Base-by-base conservation (phyloP, 2,888 invertebrate genomes). In the Machimus atricapillus region DNA sequence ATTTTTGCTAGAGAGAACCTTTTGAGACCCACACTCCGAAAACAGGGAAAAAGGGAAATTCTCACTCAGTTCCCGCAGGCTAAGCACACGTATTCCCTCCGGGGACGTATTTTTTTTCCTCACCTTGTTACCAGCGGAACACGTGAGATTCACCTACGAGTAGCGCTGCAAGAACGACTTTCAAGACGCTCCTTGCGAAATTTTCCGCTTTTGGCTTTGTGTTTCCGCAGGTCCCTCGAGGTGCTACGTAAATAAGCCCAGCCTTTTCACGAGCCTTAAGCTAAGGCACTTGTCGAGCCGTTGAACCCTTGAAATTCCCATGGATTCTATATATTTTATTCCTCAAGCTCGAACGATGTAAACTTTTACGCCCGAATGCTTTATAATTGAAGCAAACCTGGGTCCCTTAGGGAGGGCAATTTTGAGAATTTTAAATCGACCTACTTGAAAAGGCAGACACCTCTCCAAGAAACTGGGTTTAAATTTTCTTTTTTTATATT, bases 31-130 rank as follows among this genome's bases (percentile, higher is more conserved):
- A 7, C 23, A 34, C n/a, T 19, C 3, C 40, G 37, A 83, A 83
- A 23, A 52, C 31, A 79, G 34, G 46, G 77, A 40, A 77, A 52
- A 85, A 74, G 23, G 85, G 77, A 77, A 77, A 77, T 77, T 77
- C 56, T 46, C 56, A 77, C 56, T 27, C 34, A 23, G 37, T 37
- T 77, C 86, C 77, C 52, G 31, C 58, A 34, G 77, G 86, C 56
- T 76, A 46, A 56, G 31, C 56, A 77, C 12, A 56, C 86, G 76
- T 37, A 86, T 58, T 77, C 77, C 86, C 86, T 77, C 0, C 43
- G 77, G 86, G 86, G 52, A 85, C 52, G 52, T 52, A n/a, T n/a
- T 46, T 85, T 85, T 46, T 58, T 82, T 82, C 19, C 34, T 83
- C 27, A 46, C 16, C 46, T 27, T 74, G 1, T 23, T 66, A 12